Base-by-base conservation (phyloP, 2,888 invertebrate genomes). In the Drosophila emarginata region DNA sequence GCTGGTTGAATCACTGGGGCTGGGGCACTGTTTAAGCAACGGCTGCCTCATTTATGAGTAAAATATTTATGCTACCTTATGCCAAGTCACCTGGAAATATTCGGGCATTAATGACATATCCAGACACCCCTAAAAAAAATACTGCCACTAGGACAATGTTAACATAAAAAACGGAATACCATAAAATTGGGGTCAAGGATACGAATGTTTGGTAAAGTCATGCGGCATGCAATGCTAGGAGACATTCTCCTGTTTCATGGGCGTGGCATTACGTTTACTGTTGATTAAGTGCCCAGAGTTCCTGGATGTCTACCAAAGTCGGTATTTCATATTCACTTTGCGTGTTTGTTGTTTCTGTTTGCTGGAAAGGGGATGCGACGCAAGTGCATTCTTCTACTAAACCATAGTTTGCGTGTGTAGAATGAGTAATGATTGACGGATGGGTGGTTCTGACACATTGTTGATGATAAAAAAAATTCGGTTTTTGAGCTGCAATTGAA, bases 141-240 rank as follows among this genome's bases (percentile, higher is more conserved):
- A 32, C 39, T 14, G 12, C 36, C 2, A 15, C 6, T 14, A 78
- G 73, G 73, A 78, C 70, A 85, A 80, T 70, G 75, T 68, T 64
- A 62, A 62, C 39, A 61, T 54, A 40, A n/a, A 40, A n/a, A 61
- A 11, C 28, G 6, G n/a, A 56, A 64, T 28, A 40, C 15, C 23
- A 18, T 18, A 14, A 32, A 58, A 79, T 79, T 77, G 79, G 71
- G 86, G 83, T 81, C 84, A 84, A 86, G 83, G 86, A 83, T 78
- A 72, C 68, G 64, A 56, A 9, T 45, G 18, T 9, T 15, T 3
- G 18, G 15, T 45, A 15, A 45, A 45, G 40, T 15, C 40, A 45
- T 64, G 59, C 54, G 67, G 54, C 60, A 54, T 39, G 53, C 39
- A 72, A 51, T 59, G 63, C 45, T 26, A 63, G 53, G 63, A 56